Evolutionary conservation across 2,888 invertebrate species (phyloP), one percentile per base, ranked within the genome.

Genomic region (Timandra comae): DNA sequence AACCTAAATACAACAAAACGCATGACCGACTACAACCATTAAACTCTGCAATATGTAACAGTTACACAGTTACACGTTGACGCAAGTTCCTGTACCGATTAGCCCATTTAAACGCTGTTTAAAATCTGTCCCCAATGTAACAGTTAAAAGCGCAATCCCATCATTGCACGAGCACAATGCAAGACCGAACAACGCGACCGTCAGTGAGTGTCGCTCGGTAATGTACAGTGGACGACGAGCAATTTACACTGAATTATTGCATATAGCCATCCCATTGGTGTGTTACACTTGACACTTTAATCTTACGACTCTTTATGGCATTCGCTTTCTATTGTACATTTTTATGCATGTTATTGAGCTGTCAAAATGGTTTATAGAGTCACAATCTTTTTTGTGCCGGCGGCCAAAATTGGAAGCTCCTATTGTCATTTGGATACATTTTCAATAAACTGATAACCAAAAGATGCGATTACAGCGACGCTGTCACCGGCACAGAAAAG

Each of bases 241-340:
- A 64, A 63, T 68, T 65, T 63, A 54, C 56, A 41, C 61, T 67
- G 67, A 70, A 62, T 69, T 69, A 69, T 67, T 63, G 65, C 65
- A 56, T 56, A 59, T 50, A 55, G 44, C 56, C 52, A 47, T 57
- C 50, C 49, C 43, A 35, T 38, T 47, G 58, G 50, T 48, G 35
- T 38, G 37, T 43, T 63, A 54, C 52, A 48, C 44, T 56, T 57
- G 51, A 51, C 39, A 37, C 56, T 43, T 46, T 49, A 33, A 36
- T 48, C 38, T 43, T 43, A 42, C 39, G 37, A 35, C 43, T 44
- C 42, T 56, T 45, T 39, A 43, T 45, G 30, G 39, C 29, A n/a
- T n/a, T 16, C 16, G 32, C 33, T 46, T 43, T n/a, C n/a, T 39
- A 37, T 24, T 19, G 6, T 16, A 16, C 16, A n/a, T n/a, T n/a